Base-by-base conservation (phyloP, 2,113 vertebrate species). In the Chloropsis hardwickii region DNA sequence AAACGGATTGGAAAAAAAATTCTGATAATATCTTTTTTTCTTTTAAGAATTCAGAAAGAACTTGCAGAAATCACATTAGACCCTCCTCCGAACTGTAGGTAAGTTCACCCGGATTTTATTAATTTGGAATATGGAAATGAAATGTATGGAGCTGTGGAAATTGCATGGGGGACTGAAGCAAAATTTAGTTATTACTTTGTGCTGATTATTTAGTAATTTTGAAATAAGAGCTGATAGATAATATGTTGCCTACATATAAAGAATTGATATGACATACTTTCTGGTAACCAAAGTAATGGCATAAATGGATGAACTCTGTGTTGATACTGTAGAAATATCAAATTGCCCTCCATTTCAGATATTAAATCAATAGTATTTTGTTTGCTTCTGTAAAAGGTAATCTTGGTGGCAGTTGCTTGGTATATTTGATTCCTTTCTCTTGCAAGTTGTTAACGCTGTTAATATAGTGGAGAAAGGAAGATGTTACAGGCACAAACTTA, bases 61-160 rank as follows among this genome's bases (percentile, higher is more conserved):
- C 99, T 99, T 76, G 99, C 99, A 94, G 99, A 99, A 98, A 99
- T 99, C 97, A 99, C 99, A 66, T 98, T 99, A 98, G 99, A 99
- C 89, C 99, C 99, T 51, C 99, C 99, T 97, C 99, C 99, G 48
- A 99, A 99, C 98, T 99, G 99, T 98, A 99, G 99, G 99, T 99
- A 98, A 99, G 98, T 98, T 97, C 61, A 90, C 74, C 35, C 40
- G 81, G 88, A 65, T 97, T 97, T 97, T 97, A 88, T 96, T 91
- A 37, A 73, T 91, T 94, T 97, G 77, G 61, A 81, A 73, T 93
- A 58, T 61, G 40, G 19, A 76, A 88, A 76, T 44, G 6, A 47
- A 87, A 80, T 82, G 4, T 76, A 15, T 65, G 47, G 27, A 51
- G 14, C 60, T 84, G 42, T 50, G 35, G 66, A 94, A 78, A 54